Percentiles rank a stretch among this genome's conserved stretches.
Evolutionary conservation across 2,113 vertebrate species (phyloP).

Genomic region (Benitochromis conjunctus): DNA sequence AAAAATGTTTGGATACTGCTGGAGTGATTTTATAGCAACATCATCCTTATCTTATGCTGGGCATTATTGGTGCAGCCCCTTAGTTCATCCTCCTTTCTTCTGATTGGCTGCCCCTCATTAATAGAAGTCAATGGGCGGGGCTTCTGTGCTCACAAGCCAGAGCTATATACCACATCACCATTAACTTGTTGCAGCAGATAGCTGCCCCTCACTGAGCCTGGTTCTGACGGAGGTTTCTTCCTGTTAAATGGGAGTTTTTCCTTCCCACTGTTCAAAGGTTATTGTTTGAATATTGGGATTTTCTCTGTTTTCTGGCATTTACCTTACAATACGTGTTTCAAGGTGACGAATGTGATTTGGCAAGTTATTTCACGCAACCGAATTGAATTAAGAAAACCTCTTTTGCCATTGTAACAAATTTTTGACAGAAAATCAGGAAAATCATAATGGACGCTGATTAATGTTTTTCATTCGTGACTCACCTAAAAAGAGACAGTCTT

Average conservation of each 20-base stretch:
- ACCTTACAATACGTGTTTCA: not conserved
- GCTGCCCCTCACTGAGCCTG: not conserved
- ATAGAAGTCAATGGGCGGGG: not conserved
- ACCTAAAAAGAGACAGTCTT: not conserved
- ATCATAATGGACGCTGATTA: not conserved
- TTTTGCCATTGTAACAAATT: not conserved
- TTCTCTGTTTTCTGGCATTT: not conserved
- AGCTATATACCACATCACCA: not conserved
- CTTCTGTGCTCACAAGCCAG: not conserved
- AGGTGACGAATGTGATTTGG: not conserved
- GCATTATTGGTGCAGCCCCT: not conserved
- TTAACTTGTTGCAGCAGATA: not conserved
- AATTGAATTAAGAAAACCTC: not conserved
- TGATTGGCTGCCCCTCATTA: not conserved
- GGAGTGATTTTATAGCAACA: not conserved
- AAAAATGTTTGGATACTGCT: not conserved
- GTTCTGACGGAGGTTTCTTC: not conserved
- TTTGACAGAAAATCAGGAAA: not conserved
- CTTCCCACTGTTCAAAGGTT: not conserved
- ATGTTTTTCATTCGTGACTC: not conserved
- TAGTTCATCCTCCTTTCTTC: not conserved
- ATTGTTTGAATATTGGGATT: not conserved
- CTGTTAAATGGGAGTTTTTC: not conserved
- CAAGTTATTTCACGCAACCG: not conserved
- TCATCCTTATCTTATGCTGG: not conserved